Percentiles rank a stretch among this genome's conserved stretches.
Conservation (phyloP, 2,888 invertebrate species). For the Invenusta paracnida region DNA sequence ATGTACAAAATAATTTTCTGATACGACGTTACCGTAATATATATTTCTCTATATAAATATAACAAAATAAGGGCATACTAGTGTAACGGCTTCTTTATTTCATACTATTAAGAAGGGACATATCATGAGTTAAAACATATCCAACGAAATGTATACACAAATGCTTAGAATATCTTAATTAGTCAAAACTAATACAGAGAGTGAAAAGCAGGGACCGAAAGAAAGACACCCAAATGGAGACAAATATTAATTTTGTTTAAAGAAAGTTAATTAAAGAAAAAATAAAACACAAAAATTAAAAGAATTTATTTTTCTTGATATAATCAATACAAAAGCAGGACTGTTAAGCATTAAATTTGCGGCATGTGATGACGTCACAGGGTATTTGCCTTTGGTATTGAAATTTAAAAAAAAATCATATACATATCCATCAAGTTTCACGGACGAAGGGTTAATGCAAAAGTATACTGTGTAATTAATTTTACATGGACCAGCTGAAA, state of each 20-base stretch:
- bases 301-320: neutral
- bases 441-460: too few relatives aligned
- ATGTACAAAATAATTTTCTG: neutral
- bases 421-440: too few relatives aligned
- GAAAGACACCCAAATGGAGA: neutral
- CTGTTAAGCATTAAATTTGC: neutral
- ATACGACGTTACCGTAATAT: neutral
- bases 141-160: neutral
- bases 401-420: too few relatives aligned
- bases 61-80: conserved; percentile 9
- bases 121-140: neutral
- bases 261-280: neutral
- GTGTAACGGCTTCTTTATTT: neutral
- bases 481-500: too few relatives aligned
- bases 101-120: neutral
- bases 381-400: too few relatives aligned
- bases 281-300: neutral
- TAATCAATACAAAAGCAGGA: neutral
- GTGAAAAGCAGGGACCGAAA: neutral
- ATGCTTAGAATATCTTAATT: neutral
- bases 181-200: neutral
- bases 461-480: too few relatives aligned
- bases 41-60: conserved; percentile 8
- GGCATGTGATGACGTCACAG: neutral
- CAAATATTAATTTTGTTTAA: neutral